Evolutionary conservation across 2,888 invertebrate species (phyloP).

Genomic region (Plusia festucae): DNA sequence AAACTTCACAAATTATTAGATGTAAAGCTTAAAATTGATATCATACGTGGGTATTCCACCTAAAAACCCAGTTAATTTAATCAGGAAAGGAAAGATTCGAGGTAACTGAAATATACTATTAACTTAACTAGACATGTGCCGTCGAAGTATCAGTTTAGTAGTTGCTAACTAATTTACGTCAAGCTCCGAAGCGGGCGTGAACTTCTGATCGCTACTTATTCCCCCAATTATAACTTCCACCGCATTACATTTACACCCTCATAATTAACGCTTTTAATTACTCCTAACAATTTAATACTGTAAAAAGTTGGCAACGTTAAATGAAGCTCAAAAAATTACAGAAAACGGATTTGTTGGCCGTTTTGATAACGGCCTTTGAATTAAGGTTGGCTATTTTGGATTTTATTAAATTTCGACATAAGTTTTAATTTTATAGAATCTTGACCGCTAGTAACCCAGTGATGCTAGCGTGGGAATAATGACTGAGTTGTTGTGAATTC

Average conservation of each 20-base stretch:
- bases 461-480: neutral
- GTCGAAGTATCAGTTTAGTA: conserved; percentile 78
- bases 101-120: conserved; percentile 49
- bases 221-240: conserved; percentile 81
- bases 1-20: too few relatives aligned
- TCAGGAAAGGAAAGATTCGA: conserved; percentile 39
- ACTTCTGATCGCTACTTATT: conserved; percentile 77
- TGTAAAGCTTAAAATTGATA: too few relatives aligned
- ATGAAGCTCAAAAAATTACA: conserved; percentile 39
- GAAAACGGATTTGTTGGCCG: conserved; percentile 43
- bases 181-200: conserved; percentile 67
- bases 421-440: conserved; percentile 13
- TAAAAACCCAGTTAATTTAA: conserved; percentile 10
- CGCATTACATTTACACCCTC: conserved; percentile 63
- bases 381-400: conserved; percentile 11
- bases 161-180: conserved; percentile 82
- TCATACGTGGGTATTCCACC: neutral
- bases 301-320: conserved; percentile 30
- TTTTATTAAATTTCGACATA: conserved; percentile 31
- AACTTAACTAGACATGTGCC: conserved; percentile 71
- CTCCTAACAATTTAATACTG: conserved; percentile 52
- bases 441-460: neutral
- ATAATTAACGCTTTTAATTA: conserved; percentile 57
- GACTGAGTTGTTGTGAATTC: neutral
- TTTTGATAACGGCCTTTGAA: conserved; percentile 27